Evolutionary conservation across 2,797 vertebrate species (phyloP), one percentile per base, ranked within the genome.

Genomic region (Glossophaga mutica): DNA sequence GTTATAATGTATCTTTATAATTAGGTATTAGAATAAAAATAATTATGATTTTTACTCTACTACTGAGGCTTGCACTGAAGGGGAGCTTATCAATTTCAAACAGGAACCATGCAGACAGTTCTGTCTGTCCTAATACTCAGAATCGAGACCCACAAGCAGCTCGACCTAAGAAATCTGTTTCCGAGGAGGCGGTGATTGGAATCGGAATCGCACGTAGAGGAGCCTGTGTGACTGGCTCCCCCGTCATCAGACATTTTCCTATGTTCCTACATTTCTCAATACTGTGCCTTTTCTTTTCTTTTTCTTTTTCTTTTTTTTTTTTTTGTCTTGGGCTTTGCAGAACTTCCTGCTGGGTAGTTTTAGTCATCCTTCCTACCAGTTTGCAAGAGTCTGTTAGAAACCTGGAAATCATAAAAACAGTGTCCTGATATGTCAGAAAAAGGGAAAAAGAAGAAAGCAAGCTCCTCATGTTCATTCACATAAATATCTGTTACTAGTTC

Each of bases 321-420:
- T 68, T 85, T 93, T 55, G 10, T 50, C 71, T 50, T 91, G 76
- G 9, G 62, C 8, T 96, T 95, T 97, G 42, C 50, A 44, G 94
- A 94, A 94, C 52, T 94, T 95, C 86, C 86, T 95, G 83, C 65
- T 91, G 70, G 86, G 42, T 71, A 84, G 86, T 91, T 97, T 97
- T 90, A 96, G 78, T 97, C 73, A 86, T 96, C 32, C 82, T 96
- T 91, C 50, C 48, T 83, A 89, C n/a, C 14, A 94, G 46, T 90
- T 93, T 81, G 22, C 26, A 82, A 77, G 59, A 76, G 32, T 90
- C 7, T 42, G 8, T 79, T 92, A 42, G 77, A 71, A 92, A 83
- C n/a, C n/a, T 57, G 29, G 81, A 86, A 50, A 82, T 82, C 34
- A 87, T 55, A 22, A 71, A 87, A 90, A 83, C 87, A 76, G 88